Evolutionary conservation across 2,888 invertebrate species (phyloP).

Genomic region (Sympetrum striolatum): DNA sequence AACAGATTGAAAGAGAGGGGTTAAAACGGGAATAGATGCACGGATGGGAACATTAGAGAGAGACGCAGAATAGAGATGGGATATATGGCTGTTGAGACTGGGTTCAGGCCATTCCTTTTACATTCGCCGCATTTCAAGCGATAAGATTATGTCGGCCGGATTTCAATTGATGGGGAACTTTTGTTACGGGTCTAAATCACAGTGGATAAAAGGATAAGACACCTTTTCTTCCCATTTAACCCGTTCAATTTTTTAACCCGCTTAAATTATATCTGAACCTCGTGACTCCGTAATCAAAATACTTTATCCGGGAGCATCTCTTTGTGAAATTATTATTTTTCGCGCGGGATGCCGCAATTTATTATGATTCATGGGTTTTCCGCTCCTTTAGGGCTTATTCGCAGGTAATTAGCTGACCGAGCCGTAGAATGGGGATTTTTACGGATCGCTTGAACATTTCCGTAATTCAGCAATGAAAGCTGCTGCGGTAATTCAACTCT

Average conservation of each 20-base stretch:
- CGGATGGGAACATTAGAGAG: background rate
- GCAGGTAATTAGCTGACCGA: background rate
- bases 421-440: background rate
- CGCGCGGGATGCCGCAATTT: slow-evolving; percentile 20
- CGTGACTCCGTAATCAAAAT: slow-evolving; percentile 26
- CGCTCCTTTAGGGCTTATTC: background rate
- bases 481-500: too few relatives aligned
- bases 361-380: slow-evolving; percentile 2
- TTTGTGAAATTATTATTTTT: slow-evolving; percentile 39
- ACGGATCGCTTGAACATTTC: too few relatives aligned
- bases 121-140: slow-evolving; percentile 28
- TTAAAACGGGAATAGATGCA: background rate
- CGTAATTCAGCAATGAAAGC: too few relatives aligned
- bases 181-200: slow-evolving; percentile 19
- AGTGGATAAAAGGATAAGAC: slow-evolving; percentile 6
- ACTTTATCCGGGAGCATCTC: background rate
- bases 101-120: background rate
- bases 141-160: slow-evolving; percentile 37
- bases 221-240: slow-evolving; percentile 11
- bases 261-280: background rate
- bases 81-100: background rate
- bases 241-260: background rate
- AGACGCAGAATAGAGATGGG: background rate
- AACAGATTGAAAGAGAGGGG: too few relatives aligned
- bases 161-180: slow-evolving; percentile 31